A percentile compares a stretch with the other conserved stretches of the same genome.
phyloP scores from a whole-genome alignment of 2,113 vertebrate species.

The Cynoglossus semilaevis region DNA sequence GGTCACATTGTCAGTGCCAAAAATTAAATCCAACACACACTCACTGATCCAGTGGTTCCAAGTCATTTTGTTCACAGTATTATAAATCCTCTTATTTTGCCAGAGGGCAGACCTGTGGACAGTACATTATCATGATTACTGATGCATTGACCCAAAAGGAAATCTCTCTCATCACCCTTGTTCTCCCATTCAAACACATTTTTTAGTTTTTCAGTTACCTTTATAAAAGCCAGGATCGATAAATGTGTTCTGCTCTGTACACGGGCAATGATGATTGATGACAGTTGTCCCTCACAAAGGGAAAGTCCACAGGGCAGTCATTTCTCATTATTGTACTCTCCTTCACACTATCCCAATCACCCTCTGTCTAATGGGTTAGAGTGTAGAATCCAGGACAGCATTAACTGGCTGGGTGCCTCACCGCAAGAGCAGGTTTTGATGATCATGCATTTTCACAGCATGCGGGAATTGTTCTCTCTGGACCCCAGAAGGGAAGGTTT shows the following conservation, averaged over 20 bases:
- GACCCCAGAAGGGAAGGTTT: not conserved
- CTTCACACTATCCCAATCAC: slow-evolving; percentile 47
- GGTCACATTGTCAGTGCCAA: not conserved
- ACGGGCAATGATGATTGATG: not conserved
- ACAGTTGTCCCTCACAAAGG: not conserved
- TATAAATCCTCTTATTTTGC: slow-evolving; percentile 63
- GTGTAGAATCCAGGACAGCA: slow-evolving; percentile 21
- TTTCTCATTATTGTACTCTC: slow-evolving; percentile 31
- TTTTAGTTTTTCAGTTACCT: slow-evolving; percentile 14
- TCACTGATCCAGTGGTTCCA: slow-evolving; percentile 3
- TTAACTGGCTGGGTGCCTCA: not conserved
- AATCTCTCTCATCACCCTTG: slow-evolving; percentile 4
- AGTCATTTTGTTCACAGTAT: slow-evolving; percentile 30
- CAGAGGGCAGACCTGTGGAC: slow-evolving; percentile 41
- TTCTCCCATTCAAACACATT: not conserved
- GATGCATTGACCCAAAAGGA: slow-evolving; percentile 13
- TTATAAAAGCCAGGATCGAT: slow-evolving; percentile 12
- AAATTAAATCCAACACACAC: not conserved
- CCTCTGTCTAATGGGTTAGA: slow-evolving; percentile 13
- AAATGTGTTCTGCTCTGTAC: not conserved
- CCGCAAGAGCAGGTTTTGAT: slow-evolving; percentile 12
- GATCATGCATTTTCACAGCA: not conserved
- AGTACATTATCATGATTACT: slow-evolving; percentile 60
- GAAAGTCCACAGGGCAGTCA: slow-evolving; percentile 10
- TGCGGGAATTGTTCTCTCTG: slow-evolving; percentile 2